Base-by-base conservation (phyloP, 2,888 invertebrate genomes). In the Anthoptus insignis region DNA sequence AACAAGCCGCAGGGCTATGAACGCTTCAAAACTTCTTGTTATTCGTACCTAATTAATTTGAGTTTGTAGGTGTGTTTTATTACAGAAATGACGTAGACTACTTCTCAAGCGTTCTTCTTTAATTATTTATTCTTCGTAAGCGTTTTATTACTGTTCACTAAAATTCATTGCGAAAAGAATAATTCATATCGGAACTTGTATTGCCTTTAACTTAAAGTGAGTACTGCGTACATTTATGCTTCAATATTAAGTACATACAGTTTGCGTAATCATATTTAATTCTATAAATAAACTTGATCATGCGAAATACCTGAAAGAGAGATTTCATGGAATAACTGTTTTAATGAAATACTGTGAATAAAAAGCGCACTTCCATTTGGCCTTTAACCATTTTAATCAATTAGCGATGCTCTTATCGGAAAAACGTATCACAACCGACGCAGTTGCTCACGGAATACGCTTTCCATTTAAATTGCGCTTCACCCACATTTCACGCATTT, bases 381-480 rank as follows among this genome's bases (percentile, higher is more conserved):
- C 49, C 49, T 63, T 54, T 63, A 56, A 54, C 63, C 47, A 21
- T 54, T 63, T 56, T 56, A 63, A 56, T 63, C 63, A 63, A 63
- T 63, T 63, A 56, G 63, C 49, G 45, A 63, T 56, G 61, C 54
- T 63, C 61, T 63, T 63, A 63, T 63, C 61, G 61, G 61, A 49
- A 63, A 57, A 63, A 63, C 61, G 27, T 56, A 56, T 56, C 34
- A 54, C 42, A 56, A 19, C n/a, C 34, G 37, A 56, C 47, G 45
- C 27, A 47, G 4, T 49, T 63, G 24, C 19, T 61, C 6, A 16
- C 32, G 19, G 24, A 24, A 16, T 3, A 24, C 13, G 54, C 24
- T 61, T 34, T 45, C 32, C 22, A 32, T 34, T 13, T 24, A 24
- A 45, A 54, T 34, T 42, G 29, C 21, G 22, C 29, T 45, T 42